Evolutionary conservation across 2,113 vertebrate species (phyloP), one percentile per base, ranked within the genome.

Genomic region (Podilymbus podiceps): DNA sequence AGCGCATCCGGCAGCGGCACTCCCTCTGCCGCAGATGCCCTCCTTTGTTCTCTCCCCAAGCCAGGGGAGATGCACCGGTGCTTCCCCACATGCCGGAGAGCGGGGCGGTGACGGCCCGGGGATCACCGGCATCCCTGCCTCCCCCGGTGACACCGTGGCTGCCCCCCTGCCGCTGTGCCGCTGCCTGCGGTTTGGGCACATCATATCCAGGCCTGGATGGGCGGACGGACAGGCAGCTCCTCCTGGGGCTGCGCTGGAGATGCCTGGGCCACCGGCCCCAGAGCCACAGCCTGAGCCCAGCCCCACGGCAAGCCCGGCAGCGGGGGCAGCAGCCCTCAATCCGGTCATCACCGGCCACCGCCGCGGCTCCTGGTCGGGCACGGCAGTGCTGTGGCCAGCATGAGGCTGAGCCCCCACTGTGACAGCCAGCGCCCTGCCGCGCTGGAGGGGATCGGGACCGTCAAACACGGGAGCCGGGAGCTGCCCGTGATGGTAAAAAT

Each of bases 21-120:
- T 96, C 92, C 94, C 92, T 96, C 64, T 74, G 93, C 91, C 6
- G 90, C 95, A 78, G 79, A 87, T 96, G 87, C 95, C 92, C 95
- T 95, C 80, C 95, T 96, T 96, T 96, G 95, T 96, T 95, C 95
- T 96, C 95, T 93, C 35, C 84, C 80, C 3, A 55, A 89, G 90
- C 90, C 89, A 44, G 56, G 90, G 89, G 89, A 89, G 90, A 87
- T 83, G 86, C 94, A 8, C 87, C 38, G 25, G 86, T 0, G 82
- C 78, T 85, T 82, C 60, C 55, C 30, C 0, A n/a, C 8, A 56
- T 21, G 78, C 73, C 1, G 4, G 55, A n/a, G 42, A 35, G 62
- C 3, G 2, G 5, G 1, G 52, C 3, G 5, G 42, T 33, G 67
- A 9, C 1, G 25, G n/a, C 8, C 67, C 7, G 8, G 38, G 27